A percentile compares a stretch with the other conserved stretches of the same genome.
phyloP scores from a whole-genome alignment of 35 echinoderm and acorn worm genomes.

The Acanthaster planci region DNA sequence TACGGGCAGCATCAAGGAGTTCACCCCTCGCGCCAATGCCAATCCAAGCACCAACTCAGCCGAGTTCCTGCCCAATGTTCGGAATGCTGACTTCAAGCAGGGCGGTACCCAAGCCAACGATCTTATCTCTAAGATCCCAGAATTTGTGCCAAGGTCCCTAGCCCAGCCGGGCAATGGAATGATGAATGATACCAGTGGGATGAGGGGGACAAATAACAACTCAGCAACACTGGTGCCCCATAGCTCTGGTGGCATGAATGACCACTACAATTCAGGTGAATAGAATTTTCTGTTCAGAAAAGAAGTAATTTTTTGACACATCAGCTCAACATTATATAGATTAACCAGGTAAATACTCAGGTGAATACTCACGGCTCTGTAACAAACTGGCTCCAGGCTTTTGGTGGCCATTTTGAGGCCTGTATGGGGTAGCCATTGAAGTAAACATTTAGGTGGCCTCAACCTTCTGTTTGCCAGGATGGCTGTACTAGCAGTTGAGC shows the following conservation, averaged over 20 bases:
- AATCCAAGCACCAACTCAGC: constrained; percentile 26
- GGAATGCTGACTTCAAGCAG: constrained; percentile 56
- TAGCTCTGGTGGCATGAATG: constrained; percentile 16
- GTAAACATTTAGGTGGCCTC: no score
- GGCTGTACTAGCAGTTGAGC: no score
- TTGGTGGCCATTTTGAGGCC: no score
- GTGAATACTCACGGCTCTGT: no score
- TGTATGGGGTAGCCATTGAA: no score
- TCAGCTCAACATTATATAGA: no score
- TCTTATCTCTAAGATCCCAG: constrained; percentile 69
- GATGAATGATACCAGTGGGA: constrained; percentile 2
- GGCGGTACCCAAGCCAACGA: constrained; percentile 29
- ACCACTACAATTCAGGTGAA: constrained; percentile 18
- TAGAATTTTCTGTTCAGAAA: no score
- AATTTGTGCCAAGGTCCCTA: constrained; percentile 74
- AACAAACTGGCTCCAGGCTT: no score
- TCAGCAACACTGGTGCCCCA: background rate
- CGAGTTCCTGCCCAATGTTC: constrained; percentile 36
- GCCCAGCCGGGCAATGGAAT: constrained; percentile 4
- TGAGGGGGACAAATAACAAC: constrained; percentile 13
- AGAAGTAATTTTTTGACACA: no score
- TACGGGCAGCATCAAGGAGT: constrained; percentile 45
- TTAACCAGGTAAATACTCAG: no score
- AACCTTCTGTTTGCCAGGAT: no score
- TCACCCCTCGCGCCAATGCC: constrained; percentile 34